Base-by-base conservation (phyloP, 2,797 vertebrate species). In the Knipowitschia caucasica region DNA sequence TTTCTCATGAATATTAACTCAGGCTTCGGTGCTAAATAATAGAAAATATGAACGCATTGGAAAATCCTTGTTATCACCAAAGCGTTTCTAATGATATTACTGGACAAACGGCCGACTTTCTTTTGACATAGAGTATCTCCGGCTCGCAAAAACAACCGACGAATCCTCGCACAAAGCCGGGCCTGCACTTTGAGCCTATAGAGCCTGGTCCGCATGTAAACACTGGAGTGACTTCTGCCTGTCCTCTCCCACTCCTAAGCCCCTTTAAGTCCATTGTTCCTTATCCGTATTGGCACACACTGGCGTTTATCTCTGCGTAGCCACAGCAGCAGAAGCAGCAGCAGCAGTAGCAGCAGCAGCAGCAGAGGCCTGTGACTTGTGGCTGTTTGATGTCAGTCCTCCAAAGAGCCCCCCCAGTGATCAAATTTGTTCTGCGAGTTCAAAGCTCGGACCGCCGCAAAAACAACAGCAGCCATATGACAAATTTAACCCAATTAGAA, bases 311-410 rank as follows among this genome's bases (percentile, higher is more conserved):
- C 45, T 31, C 17, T 9, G 4, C 26, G 15, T 11, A 30, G 26
- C 44, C 29, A 15, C 45, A 12, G 64, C 63, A 65, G 30, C 64
- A 65, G 66, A n/a, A n/a, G 15, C 17, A 30, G 26, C 44, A 46
- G 25, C 45, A 12, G 64, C 63, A 65, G 30, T 63, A 65, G 66
- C 62, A 9, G 25, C 27, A 11, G n/a, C 27, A 30, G 27, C 27
- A 7, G 6, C 34, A 46, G 60, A 33, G 39, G 57, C 33, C 50
- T 62, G 69, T 57, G 35, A 67, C 57, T 62, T 53, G 67, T 59
- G 72, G 60, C 62, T 49, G 71, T 81, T 86, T 84, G 78, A 84
- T 77, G 82, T 81, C 60, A 36, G 24, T 53, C 78, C 63, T 64
- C 54, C 56, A 58, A 73, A 46, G 53, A 62, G 64, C 58, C 80